Conservation (phyloP, 2,888 invertebrate genomes). For the Pseudococcus viburni region DNA sequence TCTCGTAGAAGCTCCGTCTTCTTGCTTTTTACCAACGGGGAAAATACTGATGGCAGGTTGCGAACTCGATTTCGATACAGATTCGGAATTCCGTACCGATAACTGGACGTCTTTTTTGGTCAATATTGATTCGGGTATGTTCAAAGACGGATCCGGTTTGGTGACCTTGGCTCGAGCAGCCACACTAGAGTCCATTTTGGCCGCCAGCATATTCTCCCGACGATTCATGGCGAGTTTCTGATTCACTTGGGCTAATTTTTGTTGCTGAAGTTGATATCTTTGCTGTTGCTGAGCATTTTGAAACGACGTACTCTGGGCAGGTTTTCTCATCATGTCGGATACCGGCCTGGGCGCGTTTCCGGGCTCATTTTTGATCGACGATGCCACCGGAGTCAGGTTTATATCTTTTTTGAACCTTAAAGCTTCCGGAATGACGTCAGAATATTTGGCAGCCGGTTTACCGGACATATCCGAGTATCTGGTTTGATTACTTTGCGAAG, state of each 20-base stretch:
- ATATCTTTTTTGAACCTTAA: constrained; percentile 61
- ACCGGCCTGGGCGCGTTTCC: too few species aligned
- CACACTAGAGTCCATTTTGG: not conserved
- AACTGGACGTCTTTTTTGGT: constrained; percentile 10
- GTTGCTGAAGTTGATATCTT: not conserved
- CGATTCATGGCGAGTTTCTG: not conserved
- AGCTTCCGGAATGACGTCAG: constrained; percentile 59
- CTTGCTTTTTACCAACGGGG: constrained; percentile 58
- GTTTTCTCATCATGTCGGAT: not conserved
- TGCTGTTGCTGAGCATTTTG: not conserved
- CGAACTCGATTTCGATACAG: constrained; percentile 3
- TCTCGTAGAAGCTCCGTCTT: not conserved
- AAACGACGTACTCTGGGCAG: not conserved
- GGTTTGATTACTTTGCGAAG: constrained; percentile 1
- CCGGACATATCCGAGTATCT: not conserved
- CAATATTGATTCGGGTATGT: constrained; percentile 24
- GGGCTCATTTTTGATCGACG: constrained; percentile 20
- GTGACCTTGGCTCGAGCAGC: not conserved
- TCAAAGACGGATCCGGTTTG: not conserved
- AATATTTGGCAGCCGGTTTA: constrained; percentile 32
- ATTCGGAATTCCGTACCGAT: not conserved
- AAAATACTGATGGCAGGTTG: constrained; percentile 65
- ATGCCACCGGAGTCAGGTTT: constrained; percentile 57
- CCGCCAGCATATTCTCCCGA: not conserved
- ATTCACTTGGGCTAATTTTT: not conserved